Percentiles rank a stretch among this genome's conserved stretches.
phyloP scores from a whole-genome alignment of 2,113 vertebrate species.

The Oreocharis arfaki region DNA sequence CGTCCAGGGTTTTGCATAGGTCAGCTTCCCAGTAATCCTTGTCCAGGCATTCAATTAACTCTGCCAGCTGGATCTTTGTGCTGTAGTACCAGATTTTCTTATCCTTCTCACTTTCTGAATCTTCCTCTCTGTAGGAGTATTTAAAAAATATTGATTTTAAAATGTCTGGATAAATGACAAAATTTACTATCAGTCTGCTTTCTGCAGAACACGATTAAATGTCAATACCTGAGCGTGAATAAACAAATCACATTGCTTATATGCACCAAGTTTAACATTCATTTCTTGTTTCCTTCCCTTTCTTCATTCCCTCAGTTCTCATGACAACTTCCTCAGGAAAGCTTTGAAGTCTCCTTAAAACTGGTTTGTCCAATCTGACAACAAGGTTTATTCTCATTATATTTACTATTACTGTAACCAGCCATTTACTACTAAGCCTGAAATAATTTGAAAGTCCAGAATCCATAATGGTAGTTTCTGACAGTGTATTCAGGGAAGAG shows the following conservation, averaged over 20 bases:
- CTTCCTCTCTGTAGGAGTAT: conserved; percentile 83
- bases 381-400: background rate
- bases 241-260: background rate
- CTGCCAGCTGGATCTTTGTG: conserved; percentile 88
- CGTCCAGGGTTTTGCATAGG: conserved; percentile 86
- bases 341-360: background rate
- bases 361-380: background rate
- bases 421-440: background rate
- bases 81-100: conserved; percentile 98
- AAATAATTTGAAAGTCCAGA: background rate
- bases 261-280: background rate
- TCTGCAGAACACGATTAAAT: background rate
- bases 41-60: conserved; percentile 86
- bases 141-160: background rate
- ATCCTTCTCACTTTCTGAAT: conserved; percentile 84
- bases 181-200: background rate
- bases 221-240: background rate
- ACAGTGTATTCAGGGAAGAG: background rate
- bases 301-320: background rate
- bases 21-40: conserved; percentile 94
- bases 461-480: background rate
- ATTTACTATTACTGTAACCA: background rate
- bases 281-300: background rate
- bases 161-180: background rate
- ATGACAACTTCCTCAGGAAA: background rate